Base-by-base conservation (phyloP, 92 coral and sea anemone genomes). In the Montipora capitata region DNA sequence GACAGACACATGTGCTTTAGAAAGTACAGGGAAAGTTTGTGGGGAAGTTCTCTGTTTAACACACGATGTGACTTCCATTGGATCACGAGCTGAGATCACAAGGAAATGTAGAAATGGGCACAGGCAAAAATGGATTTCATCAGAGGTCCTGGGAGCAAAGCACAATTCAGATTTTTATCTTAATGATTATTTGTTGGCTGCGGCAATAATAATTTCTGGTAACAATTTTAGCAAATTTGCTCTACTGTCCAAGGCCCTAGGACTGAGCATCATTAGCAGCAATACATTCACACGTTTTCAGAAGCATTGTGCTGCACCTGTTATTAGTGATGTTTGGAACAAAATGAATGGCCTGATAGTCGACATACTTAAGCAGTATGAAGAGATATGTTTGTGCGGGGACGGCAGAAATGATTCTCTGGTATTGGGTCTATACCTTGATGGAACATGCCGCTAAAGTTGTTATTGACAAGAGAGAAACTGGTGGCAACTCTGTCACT, bases 301-400 rank as follows among this genome's bases (percentile, higher is more conserved):
- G 75, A 83, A 69, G 27, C 89, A 91, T 27, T 85, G 83, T 76
- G 84, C 90, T 8, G 79, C 82, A 14, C 90, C 87, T 62, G 87
- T 70, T 0, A 11, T 90, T 40, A 18, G 43, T 16, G 72, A 54
- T 15, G 1, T 74, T 35, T 72, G 85, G 76, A 57, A 77, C 40
- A 59, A 79, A 58, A 74, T 75, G 83, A 85, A 59, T 54, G 7
- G 79, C 7, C 41, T 39, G 0, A 52, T 71, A 5, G 54, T 70
- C 1, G 68, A 20, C 40, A 54, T 76, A 27, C 80, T 76, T 5
- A 35, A 76, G 40, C 67, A 76, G 70, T 65, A 65, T 65, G 70
- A 65, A 14, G 41, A 65, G 11, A 16, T 65, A 3, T 65, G 41
- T 20, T 65, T 65, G 41, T 65, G 70, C 10, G 70, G 70, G 8